Conservation (phyloP, 1,140 invertebrate genomes). For the Antheraea pernyi region DNA sequence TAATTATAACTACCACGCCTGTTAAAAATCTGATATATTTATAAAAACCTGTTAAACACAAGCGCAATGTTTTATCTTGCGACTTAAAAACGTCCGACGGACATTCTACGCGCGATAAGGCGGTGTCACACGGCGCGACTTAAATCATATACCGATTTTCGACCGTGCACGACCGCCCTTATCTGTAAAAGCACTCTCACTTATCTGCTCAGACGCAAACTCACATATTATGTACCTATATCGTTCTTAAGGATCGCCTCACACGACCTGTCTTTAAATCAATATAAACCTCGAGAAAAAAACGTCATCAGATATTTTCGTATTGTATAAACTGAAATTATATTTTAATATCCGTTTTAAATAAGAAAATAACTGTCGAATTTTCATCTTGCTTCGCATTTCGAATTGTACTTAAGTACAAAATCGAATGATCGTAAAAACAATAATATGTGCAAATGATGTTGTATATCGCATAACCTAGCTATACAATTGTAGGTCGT, state of each 20-base stretch:
- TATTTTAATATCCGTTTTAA: too few relatives aligned
- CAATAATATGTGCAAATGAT: too few relatives aligned
- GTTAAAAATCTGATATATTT: conserved; percentile 8
- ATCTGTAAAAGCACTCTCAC: conserved; percentile 61
- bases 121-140: conserved; percentile 38
- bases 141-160: conserved; percentile 64
- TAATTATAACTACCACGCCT: not conserved
- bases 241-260: conserved; percentile 28
- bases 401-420: too few relatives aligned
- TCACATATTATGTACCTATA: conserved; percentile 33
- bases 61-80: conserved; percentile 4
- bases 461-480: too few relatives aligned
- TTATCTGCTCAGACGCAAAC: conserved; percentile 36
- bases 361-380: too few relatives aligned
- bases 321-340: too few relatives aligned
- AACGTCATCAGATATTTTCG: not conserved
- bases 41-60: conserved; percentile 8
- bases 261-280: conserved; percentile 8
- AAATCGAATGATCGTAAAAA: too few relatives aligned
- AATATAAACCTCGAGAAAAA: not conserved
- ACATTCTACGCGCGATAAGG: conserved; percentile 19
- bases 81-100: conserved; percentile 11
- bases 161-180: conserved; percentile 39
- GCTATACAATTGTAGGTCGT: too few relatives aligned
- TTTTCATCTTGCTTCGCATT: too few relatives aligned